These are phyloP conservation scores for Chiroxiphia lanceolata DNA, from an alignment of 2,797 vertebrate species.

Conservation along the genomic window DNA sequence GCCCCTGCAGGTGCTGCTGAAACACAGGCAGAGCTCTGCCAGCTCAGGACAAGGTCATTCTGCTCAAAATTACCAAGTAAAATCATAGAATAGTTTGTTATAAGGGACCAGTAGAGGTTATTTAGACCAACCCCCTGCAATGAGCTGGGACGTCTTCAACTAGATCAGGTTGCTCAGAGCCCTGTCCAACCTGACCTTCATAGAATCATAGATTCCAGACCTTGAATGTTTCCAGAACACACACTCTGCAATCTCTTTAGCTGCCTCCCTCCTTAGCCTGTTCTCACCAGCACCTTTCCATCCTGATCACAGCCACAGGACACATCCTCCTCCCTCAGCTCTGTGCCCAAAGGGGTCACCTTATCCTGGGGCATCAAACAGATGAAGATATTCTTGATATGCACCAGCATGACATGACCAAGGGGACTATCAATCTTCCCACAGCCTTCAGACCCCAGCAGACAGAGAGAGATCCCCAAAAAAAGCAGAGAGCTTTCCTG, in stretches of 20 bases:
- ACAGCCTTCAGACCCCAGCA: background rate
- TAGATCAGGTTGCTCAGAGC: background rate
- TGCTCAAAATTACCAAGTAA: background rate
- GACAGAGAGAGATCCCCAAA: background rate
- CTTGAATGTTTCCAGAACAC: background rate
- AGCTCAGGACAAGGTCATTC: background rate
- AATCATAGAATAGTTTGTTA: background rate
- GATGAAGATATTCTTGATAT: background rate
- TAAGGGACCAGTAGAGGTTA: background rate
- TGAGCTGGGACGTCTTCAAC: background rate
- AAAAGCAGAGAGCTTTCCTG: background rate
- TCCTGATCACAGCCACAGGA: background rate
- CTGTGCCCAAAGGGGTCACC: background rate
- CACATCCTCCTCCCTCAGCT: background rate
- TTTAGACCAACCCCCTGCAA: background rate
- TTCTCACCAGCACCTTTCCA: background rate
- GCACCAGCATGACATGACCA: background rate
- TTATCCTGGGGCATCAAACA: background rate
- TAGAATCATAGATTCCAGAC: background rate
- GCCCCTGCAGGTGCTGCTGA: background rate
- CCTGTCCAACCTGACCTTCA: background rate
- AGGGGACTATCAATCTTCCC: background rate
- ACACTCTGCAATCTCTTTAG: background rate
- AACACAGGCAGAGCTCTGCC: background rate
- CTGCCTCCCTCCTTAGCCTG: background rate